Base-by-base conservation (phyloP, 2,797 vertebrate genomes). In the Danio tinwini region DNA sequence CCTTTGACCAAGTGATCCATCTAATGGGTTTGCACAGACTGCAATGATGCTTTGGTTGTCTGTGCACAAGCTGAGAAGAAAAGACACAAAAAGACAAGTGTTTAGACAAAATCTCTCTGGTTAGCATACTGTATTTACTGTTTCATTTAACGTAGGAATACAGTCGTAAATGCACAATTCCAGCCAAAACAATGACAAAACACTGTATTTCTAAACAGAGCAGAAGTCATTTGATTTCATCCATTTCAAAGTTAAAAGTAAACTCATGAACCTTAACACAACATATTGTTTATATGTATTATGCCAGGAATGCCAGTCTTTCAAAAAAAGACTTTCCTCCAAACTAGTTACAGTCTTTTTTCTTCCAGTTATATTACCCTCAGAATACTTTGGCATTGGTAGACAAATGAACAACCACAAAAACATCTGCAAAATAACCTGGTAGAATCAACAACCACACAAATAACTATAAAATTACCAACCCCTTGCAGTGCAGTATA, bases 1-100 rank as follows among this genome's bases (percentile, higher is more conserved):
- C 86, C 84, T 84, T 81, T 87, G 88, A 92, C 90, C 83, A 84
- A 85, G 90, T 90, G 90, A 93, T 92, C 91, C 89, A 92, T 92
- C 91, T 89, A 86, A 88, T 84, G 84, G 90, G 75, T 90, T 89
- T 58, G 81, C 81, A 86, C 86, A 88, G 84, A 84, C 83, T 72
- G 84, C 85, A 76, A 88, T 78, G 80, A 77, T 63, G 42, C 55
- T 7, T 47, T 68, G 67, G 81, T 39, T 42, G 55, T 64, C 44
- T 74, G 58, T 50, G 29, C 55, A 17, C 74, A 47, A 64, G 74
- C 63, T n/a, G 19, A 53, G 52, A 62, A 72, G 42, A 47, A 62
- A 53, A 82, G 61, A 56, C 59, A 56, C 59, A 64, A 70, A 42
- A 67, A 68, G 55, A 79, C 42, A 44, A 62, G 21, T 29, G 63